Evolutionary conservation across 2,113 vertebrate species (phyloP).

Genomic region (Diphyllodes magnificus): DNA sequence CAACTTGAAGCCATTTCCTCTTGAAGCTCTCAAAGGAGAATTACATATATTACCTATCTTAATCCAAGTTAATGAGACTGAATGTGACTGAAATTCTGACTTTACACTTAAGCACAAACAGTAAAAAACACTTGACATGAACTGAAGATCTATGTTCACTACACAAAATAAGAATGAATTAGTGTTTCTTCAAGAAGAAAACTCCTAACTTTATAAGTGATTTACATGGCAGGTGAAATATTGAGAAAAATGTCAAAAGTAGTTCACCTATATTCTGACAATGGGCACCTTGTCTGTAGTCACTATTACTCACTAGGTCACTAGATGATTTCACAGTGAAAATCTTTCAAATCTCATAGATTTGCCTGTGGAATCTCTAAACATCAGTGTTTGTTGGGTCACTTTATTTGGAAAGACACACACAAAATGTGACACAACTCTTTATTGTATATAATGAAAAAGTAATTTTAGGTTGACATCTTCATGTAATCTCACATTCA

Average conservation of each 20-base stretch:
- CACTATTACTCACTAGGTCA: neutral
- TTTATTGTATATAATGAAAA: neutral
- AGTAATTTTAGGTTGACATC: neutral
- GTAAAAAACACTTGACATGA: neutral
- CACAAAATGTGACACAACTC: neutral
- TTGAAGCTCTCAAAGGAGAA: neutral
- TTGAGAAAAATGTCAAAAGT: neutral
- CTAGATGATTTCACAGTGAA: neutral
- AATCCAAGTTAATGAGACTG: neutral
- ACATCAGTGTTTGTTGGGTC: neutral
- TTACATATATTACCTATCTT: neutral
- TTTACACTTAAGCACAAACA: neutral
- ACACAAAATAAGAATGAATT: neutral
- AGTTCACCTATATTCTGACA: neutral
- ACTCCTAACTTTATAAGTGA: rapidly evolving
- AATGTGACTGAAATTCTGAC: neutral
- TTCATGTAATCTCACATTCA: neutral
- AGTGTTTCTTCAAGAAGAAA: neutral
- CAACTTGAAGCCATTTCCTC: neutral
- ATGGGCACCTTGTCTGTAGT: neutral
- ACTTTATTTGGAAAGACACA: neutral
- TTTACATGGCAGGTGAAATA: neutral
- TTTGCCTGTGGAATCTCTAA: neutral
- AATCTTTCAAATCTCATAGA: neutral
- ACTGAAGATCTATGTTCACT: neutral